phyloP scores from a whole-genome alignment of 2,888 invertebrate species.

The Eurytoma adleriae region DNA sequence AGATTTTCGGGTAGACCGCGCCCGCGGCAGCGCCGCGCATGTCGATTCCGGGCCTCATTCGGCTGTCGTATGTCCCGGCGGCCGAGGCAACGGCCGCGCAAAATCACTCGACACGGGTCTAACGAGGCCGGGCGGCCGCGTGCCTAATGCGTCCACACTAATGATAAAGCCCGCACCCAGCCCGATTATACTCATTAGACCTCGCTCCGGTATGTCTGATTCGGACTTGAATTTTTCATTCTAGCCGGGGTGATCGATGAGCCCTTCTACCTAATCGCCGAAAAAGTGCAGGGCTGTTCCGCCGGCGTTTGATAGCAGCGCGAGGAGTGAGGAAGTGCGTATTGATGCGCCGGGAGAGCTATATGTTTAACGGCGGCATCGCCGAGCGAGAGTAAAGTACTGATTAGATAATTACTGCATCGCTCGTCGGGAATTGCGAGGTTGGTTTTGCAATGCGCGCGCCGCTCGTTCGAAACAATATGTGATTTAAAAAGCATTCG shows the following conservation, averaged over 20 bases:
- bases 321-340: not conserved
- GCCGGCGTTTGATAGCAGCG: not conserved
- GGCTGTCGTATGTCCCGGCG: not conserved
- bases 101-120: constrained; percentile 41
- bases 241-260: constrained; percentile 38
- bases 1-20: too few relatives aligned
- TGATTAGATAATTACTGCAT: constrained; percentile 24
- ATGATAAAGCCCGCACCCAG: constrained; percentile 58
- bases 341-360: not conserved
- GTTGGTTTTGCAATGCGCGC: too few relatives aligned
- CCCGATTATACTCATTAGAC: constrained; percentile 68
- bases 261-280: not conserved
- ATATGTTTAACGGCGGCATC: constrained; percentile 18
- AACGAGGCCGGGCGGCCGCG: too few relatives aligned
- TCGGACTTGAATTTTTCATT: constrained; percentile 40
- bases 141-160: constrained; percentile 61
- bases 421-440: not conserved
- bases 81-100: constrained; percentile 31
- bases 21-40: not conserved
- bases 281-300: not conserved
- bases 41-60: not conserved
- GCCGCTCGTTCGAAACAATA: not conserved
- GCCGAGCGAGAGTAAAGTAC: constrained; percentile 7
- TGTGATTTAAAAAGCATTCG: not conserved
- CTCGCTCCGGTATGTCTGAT: constrained; percentile 48